Conservation (phyloP, 2,797 vertebrate species). For the Xenops minutus region DNA sequence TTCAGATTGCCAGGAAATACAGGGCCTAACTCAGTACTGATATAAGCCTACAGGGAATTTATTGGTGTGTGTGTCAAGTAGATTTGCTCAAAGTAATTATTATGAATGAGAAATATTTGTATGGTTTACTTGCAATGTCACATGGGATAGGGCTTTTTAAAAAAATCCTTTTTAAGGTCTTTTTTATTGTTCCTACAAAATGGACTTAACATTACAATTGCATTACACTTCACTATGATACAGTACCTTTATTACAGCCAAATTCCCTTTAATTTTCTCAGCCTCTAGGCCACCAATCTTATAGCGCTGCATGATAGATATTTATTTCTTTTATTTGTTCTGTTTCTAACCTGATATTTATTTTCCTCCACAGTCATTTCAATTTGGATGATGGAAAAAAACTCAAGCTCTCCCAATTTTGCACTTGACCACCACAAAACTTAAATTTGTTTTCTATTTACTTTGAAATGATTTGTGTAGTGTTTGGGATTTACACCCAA, state of each 20-base stretch:
- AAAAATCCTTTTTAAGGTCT: not conserved
- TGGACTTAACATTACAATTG: not conserved
- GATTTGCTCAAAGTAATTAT: not conserved
- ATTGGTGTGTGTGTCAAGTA: not conserved
- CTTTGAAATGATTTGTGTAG: slow-evolving; percentile 5
- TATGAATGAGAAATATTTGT: not conserved
- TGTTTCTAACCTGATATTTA: not conserved
- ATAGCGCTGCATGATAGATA: not conserved
- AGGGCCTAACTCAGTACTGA: not conserved
- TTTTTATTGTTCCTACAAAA: slow-evolving; percentile 11
- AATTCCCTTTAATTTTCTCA: slow-evolving; percentile 44
- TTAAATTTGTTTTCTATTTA: slow-evolving; percentile 6
- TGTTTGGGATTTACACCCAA: not conserved
- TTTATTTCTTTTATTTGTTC: slow-evolving; percentile 5
- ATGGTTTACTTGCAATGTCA: not conserved
- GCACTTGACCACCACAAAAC: not conserved
- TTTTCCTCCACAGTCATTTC: not conserved
- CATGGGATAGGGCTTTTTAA: not conserved
- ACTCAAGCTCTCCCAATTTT: not conserved
- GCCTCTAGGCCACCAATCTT: slow-evolving; percentile 33
- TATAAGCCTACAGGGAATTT: not conserved
- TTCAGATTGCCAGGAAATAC: not conserved
- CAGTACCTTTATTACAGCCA: slow-evolving; percentile 40
- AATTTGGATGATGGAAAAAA: not conserved
- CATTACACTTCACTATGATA: slow-evolving; percentile 7